Conservation (phyloP, 2,888 invertebrate species). For the Cylloceria caligata region DNA sequence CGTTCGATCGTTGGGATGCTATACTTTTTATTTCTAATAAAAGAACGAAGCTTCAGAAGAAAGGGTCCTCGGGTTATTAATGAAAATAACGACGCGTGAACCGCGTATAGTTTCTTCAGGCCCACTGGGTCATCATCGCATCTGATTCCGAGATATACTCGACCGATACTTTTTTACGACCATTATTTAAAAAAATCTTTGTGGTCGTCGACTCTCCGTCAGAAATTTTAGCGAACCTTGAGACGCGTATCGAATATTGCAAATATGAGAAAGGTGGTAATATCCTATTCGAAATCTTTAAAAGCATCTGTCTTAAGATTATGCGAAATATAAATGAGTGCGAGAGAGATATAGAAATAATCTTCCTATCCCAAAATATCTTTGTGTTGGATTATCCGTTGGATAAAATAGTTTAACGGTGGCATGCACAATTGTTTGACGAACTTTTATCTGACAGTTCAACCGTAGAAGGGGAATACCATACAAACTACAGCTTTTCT, state of each 20-base stretch:
- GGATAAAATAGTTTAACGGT: no score
- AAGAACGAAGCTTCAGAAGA: slow-evolving; percentile 68
- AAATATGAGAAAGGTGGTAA: background rate
- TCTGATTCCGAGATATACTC: slow-evolving; percentile 19
- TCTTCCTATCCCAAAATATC: no score
- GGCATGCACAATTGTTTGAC: no score
- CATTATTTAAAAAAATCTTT: slow-evolving; percentile 24
- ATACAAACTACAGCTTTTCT: no score
- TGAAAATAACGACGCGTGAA: slow-evolving; percentile 36
- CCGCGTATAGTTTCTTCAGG: background rate
- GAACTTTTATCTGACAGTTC: no score
- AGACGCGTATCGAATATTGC: background rate
- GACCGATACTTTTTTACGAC: slow-evolving; percentile 52
- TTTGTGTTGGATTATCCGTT: no score
- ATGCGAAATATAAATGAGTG: no score
- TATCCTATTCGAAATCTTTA: background rate
- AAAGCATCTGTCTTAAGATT: background rate
- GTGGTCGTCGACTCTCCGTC: background rate
- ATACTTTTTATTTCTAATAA: slow-evolving; percentile 75
- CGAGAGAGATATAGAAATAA: no score
- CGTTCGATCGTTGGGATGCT: background rate
- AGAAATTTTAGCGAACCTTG: background rate
- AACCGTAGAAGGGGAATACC: no score
- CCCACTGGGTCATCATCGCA: background rate
- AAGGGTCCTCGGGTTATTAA: slow-evolving; percentile 37